These are phyloP conservation scores for Myotis planiceps DNA, from an alignment of 2,797 vertebrate genomes.

Conservation along the genomic window DNA sequence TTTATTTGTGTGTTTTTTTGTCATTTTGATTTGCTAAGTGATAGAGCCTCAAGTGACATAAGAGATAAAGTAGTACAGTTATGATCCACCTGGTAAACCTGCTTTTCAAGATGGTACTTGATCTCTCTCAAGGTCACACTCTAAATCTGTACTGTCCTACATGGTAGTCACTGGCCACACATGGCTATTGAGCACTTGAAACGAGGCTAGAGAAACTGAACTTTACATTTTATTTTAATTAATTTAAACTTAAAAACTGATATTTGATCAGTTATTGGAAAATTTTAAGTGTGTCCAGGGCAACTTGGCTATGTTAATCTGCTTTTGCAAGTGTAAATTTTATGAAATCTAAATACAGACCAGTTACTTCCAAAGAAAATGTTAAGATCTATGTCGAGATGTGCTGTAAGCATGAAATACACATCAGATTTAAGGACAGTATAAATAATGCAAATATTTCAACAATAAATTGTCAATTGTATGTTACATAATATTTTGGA, in stretches of 20 bases:
- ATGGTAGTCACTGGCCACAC: not conserved
- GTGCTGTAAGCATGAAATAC: not conserved
- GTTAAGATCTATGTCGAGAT: constrained; percentile 35
- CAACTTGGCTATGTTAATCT: constrained; percentile 32
- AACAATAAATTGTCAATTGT: not conserved
- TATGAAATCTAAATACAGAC: constrained; percentile 39
- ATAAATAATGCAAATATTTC: constrained; percentile 12
- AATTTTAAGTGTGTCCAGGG: not conserved
- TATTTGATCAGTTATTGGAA: constrained; percentile 35
- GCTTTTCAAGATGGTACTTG: not conserved
- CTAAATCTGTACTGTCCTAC: not conserved
- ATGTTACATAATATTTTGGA: constrained; percentile 24
- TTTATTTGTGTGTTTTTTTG: not conserved
- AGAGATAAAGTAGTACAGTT: not conserved
- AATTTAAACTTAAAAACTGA: constrained; percentile 44
- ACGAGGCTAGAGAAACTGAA: not conserved
- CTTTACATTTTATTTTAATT: constrained; percentile 1
- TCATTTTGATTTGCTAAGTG: not conserved
- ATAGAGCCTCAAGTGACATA: not conserved
- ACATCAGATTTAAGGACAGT: not conserved
- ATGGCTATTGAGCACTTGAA: not conserved
- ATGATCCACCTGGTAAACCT: not conserved
- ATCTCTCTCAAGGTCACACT: not conserved
- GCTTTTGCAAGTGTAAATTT: not conserved
- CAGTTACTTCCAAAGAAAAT: constrained; percentile 45